Base-by-base conservation (phyloP, 2,113 vertebrate species). In the Pavo muticus region DNA sequence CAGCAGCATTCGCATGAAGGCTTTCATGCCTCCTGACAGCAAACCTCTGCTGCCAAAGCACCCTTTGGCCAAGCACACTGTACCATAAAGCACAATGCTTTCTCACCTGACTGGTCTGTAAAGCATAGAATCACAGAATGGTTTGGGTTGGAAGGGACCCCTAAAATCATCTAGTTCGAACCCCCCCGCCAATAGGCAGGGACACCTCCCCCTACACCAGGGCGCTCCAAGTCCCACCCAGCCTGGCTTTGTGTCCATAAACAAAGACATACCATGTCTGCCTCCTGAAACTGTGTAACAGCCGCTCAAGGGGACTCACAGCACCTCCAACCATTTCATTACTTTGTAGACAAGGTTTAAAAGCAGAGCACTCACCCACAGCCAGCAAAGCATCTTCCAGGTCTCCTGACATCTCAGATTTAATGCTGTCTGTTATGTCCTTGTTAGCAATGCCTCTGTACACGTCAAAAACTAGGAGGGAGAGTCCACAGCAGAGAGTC, bases 371-470 rank as follows among this genome's bases (percentile, higher is more conserved):
- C 98, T 95, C 88, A 99, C 99, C 99, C 92, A 99, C 98, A 83
- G 99, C 99, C 92, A 99, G 91, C 88, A 99, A 98, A 78, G 98
- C 97, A 1, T 99, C 98, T 97, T 99, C 99, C 23, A 99, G 98
- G 88, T 86, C 96, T n/a, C 99, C 99, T 8, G 99, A 99, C 98
- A 99, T 99, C 97, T 99, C 99, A 11, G 99, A 98, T 97, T 99
- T 99, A 77, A 99, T 99, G 97, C 99, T 99, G 16, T 99, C 98
- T 68, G 99, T 99, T 57, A 99, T 99, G 85, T 99, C 98, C 94
- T 98, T 98, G 18, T 98, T 97, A 17, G 98, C 97, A 91, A 99
- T 97, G 91, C 96, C 98, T 95, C 98, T 97, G 96, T 99, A 99
- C 45, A 98, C 98, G 65, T 99, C 98, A 87, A 99, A 99, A 95